These are phyloP conservation scores for Corythornis vintsioides DNA, from an alignment of 2,113 vertebrate genomes.

Conservation along the genomic window DNA sequence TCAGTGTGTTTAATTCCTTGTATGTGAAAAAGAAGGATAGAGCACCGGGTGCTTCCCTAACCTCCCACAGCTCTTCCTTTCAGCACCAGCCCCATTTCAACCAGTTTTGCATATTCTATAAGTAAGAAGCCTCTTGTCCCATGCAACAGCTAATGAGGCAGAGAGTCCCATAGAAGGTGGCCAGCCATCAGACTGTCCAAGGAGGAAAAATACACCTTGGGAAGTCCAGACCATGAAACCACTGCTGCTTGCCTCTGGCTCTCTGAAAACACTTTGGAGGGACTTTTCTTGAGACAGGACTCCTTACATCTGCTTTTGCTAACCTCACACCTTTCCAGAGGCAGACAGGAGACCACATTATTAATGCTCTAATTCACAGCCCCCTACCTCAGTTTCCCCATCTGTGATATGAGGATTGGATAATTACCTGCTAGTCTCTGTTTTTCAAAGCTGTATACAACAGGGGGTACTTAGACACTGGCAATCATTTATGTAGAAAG, in stretches of 20 bases:
- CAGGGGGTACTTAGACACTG: not conserved
- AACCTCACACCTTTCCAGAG: not conserved
- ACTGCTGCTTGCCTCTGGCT: not conserved
- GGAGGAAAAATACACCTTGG: not conserved
- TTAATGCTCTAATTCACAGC: not conserved
- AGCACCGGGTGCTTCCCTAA: not conserved
- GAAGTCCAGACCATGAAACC: not conserved
- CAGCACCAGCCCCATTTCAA: not conserved
- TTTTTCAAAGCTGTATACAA: not conserved
- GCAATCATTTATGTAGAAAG: not conserved
- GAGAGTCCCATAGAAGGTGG: not conserved
- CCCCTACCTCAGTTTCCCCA: not conserved
- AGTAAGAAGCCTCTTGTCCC: not conserved
- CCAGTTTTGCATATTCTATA: not conserved
- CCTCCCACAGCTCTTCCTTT: not conserved
- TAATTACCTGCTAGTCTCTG: not conserved
- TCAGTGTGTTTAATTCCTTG: not conserved
- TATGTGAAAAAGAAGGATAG: not conserved
- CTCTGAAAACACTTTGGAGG: not conserved
- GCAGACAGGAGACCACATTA: not conserved
- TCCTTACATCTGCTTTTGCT: not conserved
- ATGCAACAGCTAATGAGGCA: fast-evolving
- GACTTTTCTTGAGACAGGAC: not conserved
- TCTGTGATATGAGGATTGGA: not conserved
- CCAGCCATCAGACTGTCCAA: not conserved